Conservation (phyloP, 2,888 invertebrate genomes). For the Sminthurinus aureus region DNA sequence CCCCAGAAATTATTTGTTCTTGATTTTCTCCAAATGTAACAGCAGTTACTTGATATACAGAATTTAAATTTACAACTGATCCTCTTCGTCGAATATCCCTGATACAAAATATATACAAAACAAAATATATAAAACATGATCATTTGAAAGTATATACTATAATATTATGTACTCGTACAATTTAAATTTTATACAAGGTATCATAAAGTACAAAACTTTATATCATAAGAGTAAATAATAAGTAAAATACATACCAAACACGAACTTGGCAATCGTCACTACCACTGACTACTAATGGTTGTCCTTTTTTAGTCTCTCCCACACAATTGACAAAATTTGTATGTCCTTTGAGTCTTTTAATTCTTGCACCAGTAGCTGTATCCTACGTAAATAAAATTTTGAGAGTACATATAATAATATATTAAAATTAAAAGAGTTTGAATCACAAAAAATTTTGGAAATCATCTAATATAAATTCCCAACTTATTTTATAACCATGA, state of each 20-base stretch:
- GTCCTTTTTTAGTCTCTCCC: constrained; percentile 80
- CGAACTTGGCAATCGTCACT: constrained; percentile 94
- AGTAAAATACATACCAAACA: constrained; percentile 63
- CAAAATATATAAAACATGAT: background rate
- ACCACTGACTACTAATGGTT: constrained; percentile 88
- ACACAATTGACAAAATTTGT: constrained; percentile 70
- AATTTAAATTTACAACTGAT: constrained; percentile 72
- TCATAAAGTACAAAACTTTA: background rate
- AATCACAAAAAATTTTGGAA: too few species aligned
- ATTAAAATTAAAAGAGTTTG: too few species aligned
- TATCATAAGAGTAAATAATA: too few species aligned
- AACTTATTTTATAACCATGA: too few species aligned
- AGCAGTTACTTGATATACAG: constrained; percentile 80
- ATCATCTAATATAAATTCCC: too few species aligned
- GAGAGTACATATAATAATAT: too few species aligned
- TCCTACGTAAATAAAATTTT: constrained; percentile 66
- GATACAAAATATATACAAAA: background rate
- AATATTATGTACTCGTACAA: background rate
- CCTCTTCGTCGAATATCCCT: constrained; percentile 71
- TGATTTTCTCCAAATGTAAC: constrained; percentile 95
- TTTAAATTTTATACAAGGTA: background rate
- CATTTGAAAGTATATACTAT: background rate
- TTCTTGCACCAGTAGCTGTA: constrained; percentile 82
- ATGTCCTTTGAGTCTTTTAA: constrained; percentile 86
- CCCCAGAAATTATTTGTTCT: constrained; percentile 87